Evolutionary conservation across 2,113 vertebrate species (phyloP), one percentile per base, ranked within the genome.

Genomic region (Cheilinus undulatus): DNA sequence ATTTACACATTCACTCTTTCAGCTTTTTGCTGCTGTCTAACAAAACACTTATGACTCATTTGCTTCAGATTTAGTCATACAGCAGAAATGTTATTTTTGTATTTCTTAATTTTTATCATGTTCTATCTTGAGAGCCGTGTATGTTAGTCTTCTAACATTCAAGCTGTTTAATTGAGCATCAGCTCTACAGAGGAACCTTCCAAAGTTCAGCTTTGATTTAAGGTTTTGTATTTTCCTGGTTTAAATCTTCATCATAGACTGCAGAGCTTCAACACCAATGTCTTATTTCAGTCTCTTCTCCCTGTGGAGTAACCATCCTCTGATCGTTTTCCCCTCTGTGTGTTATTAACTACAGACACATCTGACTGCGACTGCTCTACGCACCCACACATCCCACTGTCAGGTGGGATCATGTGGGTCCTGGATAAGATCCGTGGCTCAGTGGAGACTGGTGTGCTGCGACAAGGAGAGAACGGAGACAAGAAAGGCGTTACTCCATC

Each of bases 361-460:
- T 82, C 79, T 63, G 72, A 85, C 32, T 83, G 57, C 68, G 51
- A 46, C 52, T 27, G 27, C 63, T 62, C 52, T 56, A 32, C 43
- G 24, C 45, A 10, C 57, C 81, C 61, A 70, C 78, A 27, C 67
- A 38, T 19, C 80, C 57, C 73, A 48, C 77, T 67, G 51, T 59
- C 84, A 28, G 36, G 80, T 76, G 74, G 85, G 84, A 87, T 61
- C 77, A 96, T 99, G 97, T 98, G 97, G 97, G 93, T 98, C 46
- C 83, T 99, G 90, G 97, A 98, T 80, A 95, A 97, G 83, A 95
- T 98, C 46, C 95, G 97, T 0, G 95, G 96, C 2, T 94, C 96
- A 2, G 95, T 96, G 59, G 97, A 98, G 74, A 94, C 94, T 3
- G 89, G 94, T 0, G 72, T 91, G 0, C 57, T 95, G 38, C 93